phyloP scores from a whole-genome alignment of 1,140 invertebrate genomes.

The Gryon sp. region DNA sequence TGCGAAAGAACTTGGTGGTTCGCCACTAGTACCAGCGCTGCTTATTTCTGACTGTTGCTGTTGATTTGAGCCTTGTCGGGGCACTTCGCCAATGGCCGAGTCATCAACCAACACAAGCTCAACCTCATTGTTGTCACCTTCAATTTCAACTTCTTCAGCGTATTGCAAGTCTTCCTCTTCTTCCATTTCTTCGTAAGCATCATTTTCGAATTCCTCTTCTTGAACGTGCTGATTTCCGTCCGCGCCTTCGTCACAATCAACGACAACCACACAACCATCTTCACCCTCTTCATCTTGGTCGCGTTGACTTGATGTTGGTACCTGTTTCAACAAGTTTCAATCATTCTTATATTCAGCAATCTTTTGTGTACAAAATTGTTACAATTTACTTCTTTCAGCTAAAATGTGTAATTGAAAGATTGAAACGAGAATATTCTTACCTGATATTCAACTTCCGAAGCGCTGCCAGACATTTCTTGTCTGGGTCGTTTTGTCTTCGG shows the following conservation, averaged over 20 bases:
- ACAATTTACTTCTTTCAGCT: no score
- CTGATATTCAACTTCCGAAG: conserved; percentile 77
- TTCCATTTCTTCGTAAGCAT: conserved; percentile 81
- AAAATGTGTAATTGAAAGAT: no score
- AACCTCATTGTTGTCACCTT: conserved; percentile 83
- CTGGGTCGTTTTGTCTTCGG: conserved; percentile 73
- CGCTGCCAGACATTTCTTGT: conserved; percentile 73
- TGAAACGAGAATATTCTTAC: conserved; percentile 62
- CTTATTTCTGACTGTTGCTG: conserved; percentile 81
- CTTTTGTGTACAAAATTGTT: no score
- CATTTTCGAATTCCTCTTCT: conserved; percentile 81
- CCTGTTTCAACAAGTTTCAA: conserved; percentile 79
- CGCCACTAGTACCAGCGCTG: conserved; percentile 79
- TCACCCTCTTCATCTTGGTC: conserved; percentile 90
- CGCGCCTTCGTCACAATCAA: conserved; percentile 82
- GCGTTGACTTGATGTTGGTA: conserved; percentile 89
- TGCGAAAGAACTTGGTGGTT: conserved; percentile 77
- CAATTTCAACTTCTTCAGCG: conserved; percentile 76
- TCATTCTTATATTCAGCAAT: no score
- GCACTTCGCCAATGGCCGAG: conserved; percentile 80
- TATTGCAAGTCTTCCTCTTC: conserved; percentile 80
- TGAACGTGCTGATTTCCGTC: conserved; percentile 80
- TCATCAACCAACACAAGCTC: conserved; percentile 83
- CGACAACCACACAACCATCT: conserved; percentile 86
- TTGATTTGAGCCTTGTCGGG: conserved; percentile 79